Evolutionary conservation across 2,888 invertebrate genomes (phyloP).

Genomic region (Neria commutata): DNA sequence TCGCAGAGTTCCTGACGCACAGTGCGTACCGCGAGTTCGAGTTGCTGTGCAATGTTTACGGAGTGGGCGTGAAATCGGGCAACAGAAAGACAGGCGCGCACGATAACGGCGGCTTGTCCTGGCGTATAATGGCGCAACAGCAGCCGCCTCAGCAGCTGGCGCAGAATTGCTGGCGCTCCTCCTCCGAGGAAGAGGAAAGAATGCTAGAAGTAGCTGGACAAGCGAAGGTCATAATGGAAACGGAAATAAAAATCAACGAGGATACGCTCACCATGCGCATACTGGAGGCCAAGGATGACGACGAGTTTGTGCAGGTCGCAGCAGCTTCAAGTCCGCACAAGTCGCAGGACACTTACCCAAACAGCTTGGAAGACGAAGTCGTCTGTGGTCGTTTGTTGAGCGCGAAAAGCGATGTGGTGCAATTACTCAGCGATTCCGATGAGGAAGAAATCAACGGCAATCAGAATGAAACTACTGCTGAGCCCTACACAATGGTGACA

Average conservation of each 20-base stretch:
- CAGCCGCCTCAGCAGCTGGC: conserved; percentile 12
- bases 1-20: conserved; percentile 66
- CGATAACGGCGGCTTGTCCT: conserved; percentile 15
- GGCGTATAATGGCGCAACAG: conserved; percentile 26
- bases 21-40: conserved; percentile 67
- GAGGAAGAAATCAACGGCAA: conserved; percentile 64
- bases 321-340: conserved; percentile 52
- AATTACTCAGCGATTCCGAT: conserved; percentile 69
- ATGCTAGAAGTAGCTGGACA: conserved; percentile 47
- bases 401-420: conserved; percentile 62
- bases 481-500: conserved; percentile 28
- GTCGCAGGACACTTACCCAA: conserved; percentile 18
- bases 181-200: conserved; percentile 20
- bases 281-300: conserved; percentile 66
- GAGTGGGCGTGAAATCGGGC: conserved; percentile 42
- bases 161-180: conserved; percentile 39
- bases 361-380: conserved; percentile 42
- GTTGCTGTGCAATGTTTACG: conserved; percentile 68
- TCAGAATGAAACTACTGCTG: conserved; percentile 1
- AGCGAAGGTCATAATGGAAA: conserved; percentile 78
- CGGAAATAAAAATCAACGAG: conserved; percentile 81
- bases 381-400: conserved; percentile 58
- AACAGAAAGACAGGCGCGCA: conserved; percentile 20
- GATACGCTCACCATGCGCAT: conserved; percentile 86
- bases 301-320: conserved; percentile 54